Base-by-base conservation (phyloP, 2,797 vertebrate species). In the Macrochelys suwanniensis region DNA sequence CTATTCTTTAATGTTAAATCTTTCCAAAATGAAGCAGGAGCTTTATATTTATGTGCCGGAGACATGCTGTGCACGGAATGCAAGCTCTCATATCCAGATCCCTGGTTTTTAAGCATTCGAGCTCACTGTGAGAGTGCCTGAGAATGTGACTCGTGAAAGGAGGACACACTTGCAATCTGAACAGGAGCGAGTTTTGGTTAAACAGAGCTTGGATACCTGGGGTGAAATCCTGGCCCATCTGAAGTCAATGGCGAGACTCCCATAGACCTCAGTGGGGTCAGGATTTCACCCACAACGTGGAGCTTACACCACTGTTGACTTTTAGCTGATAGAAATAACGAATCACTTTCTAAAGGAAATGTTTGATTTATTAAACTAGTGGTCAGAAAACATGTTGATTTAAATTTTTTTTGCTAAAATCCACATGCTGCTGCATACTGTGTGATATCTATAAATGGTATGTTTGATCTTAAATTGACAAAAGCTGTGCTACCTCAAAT, bases 391-490 rank as follows among this genome's bases (percentile, higher is more conserved):
- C 90, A 86, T 93, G 87, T 93, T 97, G 92, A 96, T n/a, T n/a
- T n/a, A n/a, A n/a, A n/a, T n/a, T n/a, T n/a, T n/a, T n/a, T n/a
- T n/a, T 93, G 95, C 37, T 45, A 82, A 97, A 96, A 96, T 96
- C 95, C 95, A 89, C 97, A 96, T 95, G 89, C 65, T 92, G 85
- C 86, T 89, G 88, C 93, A 94, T 96, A 97, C 95, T 96, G 92
- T 97, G 89, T 95, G 90, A 84, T 95, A 95, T 94, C 71, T 97
- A 89, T 96, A 88, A 97, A 95, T 93, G 95, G 91, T 89, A 96
- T 54, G 89, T 96, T 97, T 97, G 96, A 97, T 96, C 92, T 94
- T 84, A 79, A 95, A 91, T 71, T 81, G 95, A 96, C 92, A 92
- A 96, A 96, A 97, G 95, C 23, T 15, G 37, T 45, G 71, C n/a